These are phyloP conservation scores for Stegodyphus dumicola DNA, from an alignment of 1,140 invertebrate genomes.

Conservation along the genomic window DNA sequence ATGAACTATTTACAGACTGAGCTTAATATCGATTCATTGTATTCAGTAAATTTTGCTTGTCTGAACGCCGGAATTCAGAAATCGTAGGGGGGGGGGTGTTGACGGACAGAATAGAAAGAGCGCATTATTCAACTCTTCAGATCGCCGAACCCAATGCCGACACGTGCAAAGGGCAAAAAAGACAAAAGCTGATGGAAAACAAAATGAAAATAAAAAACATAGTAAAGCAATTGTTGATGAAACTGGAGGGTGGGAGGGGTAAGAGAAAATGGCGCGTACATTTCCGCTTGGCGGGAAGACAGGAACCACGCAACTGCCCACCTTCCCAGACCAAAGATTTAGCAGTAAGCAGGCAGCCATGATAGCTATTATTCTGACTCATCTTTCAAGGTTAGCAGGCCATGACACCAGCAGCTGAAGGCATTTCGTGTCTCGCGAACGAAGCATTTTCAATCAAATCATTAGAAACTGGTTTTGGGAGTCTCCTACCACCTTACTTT, in stretches of 20 bases:
- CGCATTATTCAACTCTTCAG: conserved; percentile 35
- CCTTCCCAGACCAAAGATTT: conserved; percentile 5
- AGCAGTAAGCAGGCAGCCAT: conserved; percentile 16
- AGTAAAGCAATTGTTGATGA: conserved; percentile 37
- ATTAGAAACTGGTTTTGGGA: neutral
- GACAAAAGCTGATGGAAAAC: conserved; percentile 29
- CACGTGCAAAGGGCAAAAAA: conserved; percentile 49
- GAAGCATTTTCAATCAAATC: neutral
- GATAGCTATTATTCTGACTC: conserved; percentile 23
- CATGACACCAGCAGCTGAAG: neutral
- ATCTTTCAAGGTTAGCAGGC: conserved; percentile 46
- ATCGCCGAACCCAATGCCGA: conserved; percentile 39
- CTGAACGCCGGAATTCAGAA: too few relatives aligned
- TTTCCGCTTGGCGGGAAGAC: conserved; percentile 52
- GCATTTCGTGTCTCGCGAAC: neutral
- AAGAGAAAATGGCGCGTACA: conserved; percentile 45
- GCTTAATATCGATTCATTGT: too few relatives aligned
- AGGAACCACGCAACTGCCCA: conserved; percentile 48
- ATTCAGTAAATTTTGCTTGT: too few relatives aligned
- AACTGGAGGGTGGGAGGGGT: conserved; percentile 13
- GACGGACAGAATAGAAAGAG: neutral
- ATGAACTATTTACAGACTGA: too few relatives aligned
- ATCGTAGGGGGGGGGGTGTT: too few relatives aligned
- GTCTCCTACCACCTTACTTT: neutral
- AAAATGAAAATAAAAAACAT: conserved; percentile 4